These are phyloP conservation scores for Oreotrochilus melanogaster DNA, from an alignment of 2,113 vertebrate species.

Conservation along the genomic window DNA sequence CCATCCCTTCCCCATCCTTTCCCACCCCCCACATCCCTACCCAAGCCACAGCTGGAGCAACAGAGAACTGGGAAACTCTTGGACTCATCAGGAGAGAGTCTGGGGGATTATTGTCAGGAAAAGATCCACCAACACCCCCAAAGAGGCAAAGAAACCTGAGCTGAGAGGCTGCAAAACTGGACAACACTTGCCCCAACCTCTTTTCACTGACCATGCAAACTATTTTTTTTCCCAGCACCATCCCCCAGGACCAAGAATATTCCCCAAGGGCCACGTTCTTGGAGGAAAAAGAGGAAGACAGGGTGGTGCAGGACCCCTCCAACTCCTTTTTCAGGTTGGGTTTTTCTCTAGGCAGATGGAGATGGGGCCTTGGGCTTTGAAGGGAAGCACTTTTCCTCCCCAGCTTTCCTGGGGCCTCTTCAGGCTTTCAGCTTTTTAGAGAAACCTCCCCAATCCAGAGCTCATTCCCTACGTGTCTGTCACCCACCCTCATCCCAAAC, in stretches of 20 bases:
- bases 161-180: not conserved
- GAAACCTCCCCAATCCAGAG: not conserved
- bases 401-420: too few species aligned
- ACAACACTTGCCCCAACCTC: not conserved
- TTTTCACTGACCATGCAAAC: not conserved
- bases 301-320: not conserved
- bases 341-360: not conserved
- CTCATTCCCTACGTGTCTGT: not conserved
- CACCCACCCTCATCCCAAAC: accelerated
- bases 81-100: not conserved
- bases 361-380: not conserved
- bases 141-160: not conserved
- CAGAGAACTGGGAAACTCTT: not conserved
- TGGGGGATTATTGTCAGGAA: not conserved
- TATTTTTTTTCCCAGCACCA: not conserved
- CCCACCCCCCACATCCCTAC: not conserved
- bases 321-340: not conserved
- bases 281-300: not conserved
- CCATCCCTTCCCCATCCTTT: not conserved
- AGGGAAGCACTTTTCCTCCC: not conserved
- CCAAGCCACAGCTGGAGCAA: not conserved
- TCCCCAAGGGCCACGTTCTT: not conserved
- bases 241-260: not conserved
- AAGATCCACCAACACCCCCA: not conserved
- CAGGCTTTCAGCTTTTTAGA: too few species aligned